A percentile compares a stretch with the other conserved stretches of the same genome.
Conservation (phyloP, 1,140 invertebrate species). For the Acromyrmex echinatior region DNA sequence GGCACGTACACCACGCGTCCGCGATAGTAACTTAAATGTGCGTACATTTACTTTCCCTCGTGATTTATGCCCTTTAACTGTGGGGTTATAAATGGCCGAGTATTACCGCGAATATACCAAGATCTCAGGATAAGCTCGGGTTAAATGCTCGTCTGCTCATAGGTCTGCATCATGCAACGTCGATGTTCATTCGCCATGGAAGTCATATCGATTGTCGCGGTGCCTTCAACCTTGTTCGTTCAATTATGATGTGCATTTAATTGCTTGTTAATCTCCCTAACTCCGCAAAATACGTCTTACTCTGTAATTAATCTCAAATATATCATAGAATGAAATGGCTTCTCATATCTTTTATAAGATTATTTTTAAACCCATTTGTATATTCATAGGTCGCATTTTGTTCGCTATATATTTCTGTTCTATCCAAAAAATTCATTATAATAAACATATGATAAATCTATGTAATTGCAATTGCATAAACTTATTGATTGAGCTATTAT, state of each 20-base stretch:
- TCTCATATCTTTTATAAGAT: neutral
- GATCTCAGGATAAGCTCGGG: constrained; percentile 63
- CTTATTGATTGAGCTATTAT: neutral
- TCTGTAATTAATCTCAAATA: neutral
- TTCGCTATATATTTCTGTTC: neutral
- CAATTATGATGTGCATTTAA: constrained; percentile 18
- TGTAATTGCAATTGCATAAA: neutral
- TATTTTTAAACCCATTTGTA: neutral
- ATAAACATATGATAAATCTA: neutral
- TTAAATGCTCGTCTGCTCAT: constrained; percentile 56
- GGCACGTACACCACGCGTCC: constrained; percentile 60
- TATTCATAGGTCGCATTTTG: neutral
- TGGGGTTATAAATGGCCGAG: constrained; percentile 65
- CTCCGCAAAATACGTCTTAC: neutral
- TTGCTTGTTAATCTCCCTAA: constrained; percentile 5
- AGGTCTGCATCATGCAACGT: constrained; percentile 58
- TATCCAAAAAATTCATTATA: neutral
- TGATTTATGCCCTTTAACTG: constrained; percentile 69
- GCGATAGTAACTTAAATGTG: constrained; percentile 63
- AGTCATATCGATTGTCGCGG: neutral
- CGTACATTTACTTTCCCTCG: constrained; percentile 59
- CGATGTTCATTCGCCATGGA: constrained; percentile 48
- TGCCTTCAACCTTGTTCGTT: neutral
- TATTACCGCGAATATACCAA: constrained; percentile 67
- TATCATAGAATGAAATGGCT: neutral